Evolutionary conservation across 2,113 vertebrate genomes (phyloP).

Genomic region (Salvelinus alpinus): DNA sequence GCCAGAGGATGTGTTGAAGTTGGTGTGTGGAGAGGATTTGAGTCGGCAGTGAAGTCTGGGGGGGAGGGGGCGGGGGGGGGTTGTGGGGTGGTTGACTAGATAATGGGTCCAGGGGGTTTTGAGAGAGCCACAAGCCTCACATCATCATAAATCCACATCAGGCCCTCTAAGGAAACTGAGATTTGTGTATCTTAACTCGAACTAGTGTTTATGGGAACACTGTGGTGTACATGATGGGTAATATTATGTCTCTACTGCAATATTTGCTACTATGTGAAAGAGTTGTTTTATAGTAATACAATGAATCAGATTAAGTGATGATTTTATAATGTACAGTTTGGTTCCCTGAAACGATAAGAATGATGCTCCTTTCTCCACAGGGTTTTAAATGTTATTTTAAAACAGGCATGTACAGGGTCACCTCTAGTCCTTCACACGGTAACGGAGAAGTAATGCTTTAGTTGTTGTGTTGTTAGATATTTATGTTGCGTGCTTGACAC

Average conservation of each 20-base stretch:
- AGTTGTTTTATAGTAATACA: constrained; percentile 33
- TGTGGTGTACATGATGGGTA: constrained; percentile 63
- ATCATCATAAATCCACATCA: constrained; percentile 67
- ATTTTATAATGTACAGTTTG: constrained; percentile 57
- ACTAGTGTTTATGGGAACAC: constrained; percentile 51
- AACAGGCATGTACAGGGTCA: constrained; percentile 72
- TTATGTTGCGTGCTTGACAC: constrained; percentile 73
- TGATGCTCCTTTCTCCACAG: constrained; percentile 68
- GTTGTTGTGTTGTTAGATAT: constrained; percentile 44
- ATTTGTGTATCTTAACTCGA: constrained; percentile 62
- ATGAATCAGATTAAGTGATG: no score
- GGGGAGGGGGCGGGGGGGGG: not conserved
- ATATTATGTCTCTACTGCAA: constrained; percentile 55
- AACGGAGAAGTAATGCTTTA: constrained; percentile 14
- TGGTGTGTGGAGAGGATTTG: constrained; percentile 13
- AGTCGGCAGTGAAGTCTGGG: constrained; percentile 31
- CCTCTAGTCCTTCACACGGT: constrained; percentile 70
- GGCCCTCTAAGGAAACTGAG: constrained; percentile 40
- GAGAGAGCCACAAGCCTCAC: constrained; percentile 70
- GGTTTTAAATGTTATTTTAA: constrained; percentile 35
- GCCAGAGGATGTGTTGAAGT: not conserved
- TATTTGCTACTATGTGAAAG: constrained; percentile 58
- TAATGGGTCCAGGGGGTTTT: not conserved
- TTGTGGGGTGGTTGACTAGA: constrained; percentile 38
- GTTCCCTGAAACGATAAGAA: constrained; percentile 63